A percentile compares a stretch with the other conserved stretches of the same genome.
phyloP scores from a whole-genome alignment of 2,888 invertebrate genomes.

The Toxonevra muliebris region DNA sequence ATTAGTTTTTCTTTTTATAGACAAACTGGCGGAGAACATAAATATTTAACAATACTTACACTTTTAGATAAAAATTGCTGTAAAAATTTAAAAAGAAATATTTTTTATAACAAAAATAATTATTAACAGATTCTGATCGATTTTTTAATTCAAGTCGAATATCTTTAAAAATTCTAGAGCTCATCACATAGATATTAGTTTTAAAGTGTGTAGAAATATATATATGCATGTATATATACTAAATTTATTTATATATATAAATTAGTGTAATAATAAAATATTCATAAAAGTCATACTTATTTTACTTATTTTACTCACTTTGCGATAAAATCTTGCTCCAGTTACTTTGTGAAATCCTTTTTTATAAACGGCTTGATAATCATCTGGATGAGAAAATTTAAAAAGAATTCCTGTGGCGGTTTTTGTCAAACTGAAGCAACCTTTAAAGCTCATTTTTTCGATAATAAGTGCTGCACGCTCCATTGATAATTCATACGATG shows the following conservation, averaged over 20 bases:
- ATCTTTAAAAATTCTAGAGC: too few species aligned
- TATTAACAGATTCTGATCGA: neutral
- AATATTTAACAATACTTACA: slow-evolving; percentile 42
- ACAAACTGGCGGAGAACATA: slow-evolving; percentile 16
- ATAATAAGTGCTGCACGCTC: slow-evolving; percentile 86
- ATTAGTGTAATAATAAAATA: too few species aligned
- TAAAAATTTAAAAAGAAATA: slow-evolving; percentile 34
- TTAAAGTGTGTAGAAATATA: too few species aligned
- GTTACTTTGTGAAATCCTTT: slow-evolving; percentile 89
- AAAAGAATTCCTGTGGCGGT: slow-evolving; percentile 89
- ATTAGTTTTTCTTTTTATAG: neutral
- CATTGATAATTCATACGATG: slow-evolving; percentile 85
- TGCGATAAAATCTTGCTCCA: slow-evolving; percentile 85
- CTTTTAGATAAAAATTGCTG: slow-evolving; percentile 54
- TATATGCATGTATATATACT: too few species aligned
- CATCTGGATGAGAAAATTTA: slow-evolving; percentile 87
- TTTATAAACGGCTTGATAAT: slow-evolving; percentile 85
- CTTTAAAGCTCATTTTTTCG: slow-evolving; percentile 89
- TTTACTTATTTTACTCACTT: slow-evolving; percentile 69
- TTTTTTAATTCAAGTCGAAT: neutral
- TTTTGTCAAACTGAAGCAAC: slow-evolving; percentile 86
- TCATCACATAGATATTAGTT: too few species aligned
- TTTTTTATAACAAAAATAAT: neutral
- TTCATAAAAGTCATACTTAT: neutral
- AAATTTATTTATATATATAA: too few species aligned